phyloP scores from a whole-genome alignment of 35 echinoderm and acorn worm genomes.

The Stichopus chloronotus region DNA sequence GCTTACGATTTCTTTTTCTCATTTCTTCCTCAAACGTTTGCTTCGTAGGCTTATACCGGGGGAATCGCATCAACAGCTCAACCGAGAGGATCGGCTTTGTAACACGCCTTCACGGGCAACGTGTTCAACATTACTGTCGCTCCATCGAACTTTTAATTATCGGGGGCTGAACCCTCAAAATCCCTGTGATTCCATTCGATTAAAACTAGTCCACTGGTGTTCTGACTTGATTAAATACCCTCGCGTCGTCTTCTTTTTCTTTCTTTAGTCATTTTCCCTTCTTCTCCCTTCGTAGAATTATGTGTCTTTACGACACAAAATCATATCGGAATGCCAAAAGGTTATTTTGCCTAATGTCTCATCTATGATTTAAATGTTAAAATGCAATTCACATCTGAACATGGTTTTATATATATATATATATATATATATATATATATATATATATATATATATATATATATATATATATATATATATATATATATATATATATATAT shows the following conservation, averaged over 20 bases:
- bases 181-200: constrained; percentile 25
- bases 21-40: background rate
- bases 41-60: constrained; percentile 29
- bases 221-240: constrained; percentile 40
- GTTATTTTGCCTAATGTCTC: no score
- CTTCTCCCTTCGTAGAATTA: no score
- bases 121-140: constrained; percentile 34
- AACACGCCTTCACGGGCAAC: constrained; percentile 43
- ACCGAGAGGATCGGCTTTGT: constrained; percentile 49
- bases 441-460: no score
- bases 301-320: no score
- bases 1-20: background rate
- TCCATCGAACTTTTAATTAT: constrained; percentile 53
- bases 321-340: no score
- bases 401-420: no score
- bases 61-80: constrained; percentile 25
- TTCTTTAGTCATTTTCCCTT: no score
- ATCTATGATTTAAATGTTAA: no score
- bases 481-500: no score
- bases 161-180: constrained; percentile 44
- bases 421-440: no score
- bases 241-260: background rate
- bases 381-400: no score
- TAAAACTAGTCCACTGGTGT: constrained; percentile 25
- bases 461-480: no score